These are phyloP conservation scores for Typhlomys cinereus DNA, from an alignment of 2,113 vertebrate genomes.

Conservation along the genomic window DNA sequence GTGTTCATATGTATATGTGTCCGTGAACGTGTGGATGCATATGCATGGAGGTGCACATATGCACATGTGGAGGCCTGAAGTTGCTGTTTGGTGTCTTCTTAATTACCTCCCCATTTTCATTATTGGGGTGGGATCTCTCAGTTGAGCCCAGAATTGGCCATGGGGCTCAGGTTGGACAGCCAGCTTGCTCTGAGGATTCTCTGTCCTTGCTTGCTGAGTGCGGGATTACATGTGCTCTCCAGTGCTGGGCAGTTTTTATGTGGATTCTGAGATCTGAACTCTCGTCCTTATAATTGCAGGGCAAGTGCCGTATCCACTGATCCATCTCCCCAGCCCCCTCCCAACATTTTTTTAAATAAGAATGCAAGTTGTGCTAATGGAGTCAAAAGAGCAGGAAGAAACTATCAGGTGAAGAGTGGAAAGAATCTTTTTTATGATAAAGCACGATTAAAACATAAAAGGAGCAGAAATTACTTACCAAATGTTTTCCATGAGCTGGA, in stretches of 20 bases:
- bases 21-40: neutral
- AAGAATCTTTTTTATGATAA: neutral
- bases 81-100: too few species aligned
- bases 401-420: neutral
- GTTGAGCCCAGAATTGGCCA: too few species aligned
- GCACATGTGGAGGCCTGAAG: too few species aligned
- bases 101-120: too few species aligned
- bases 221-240: too few species aligned
- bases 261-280: too few species aligned
- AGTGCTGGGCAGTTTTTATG: too few species aligned
- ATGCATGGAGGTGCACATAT: too few species aligned
- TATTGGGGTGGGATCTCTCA: too few species aligned
- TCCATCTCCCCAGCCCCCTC: neutral
- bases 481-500: neutral
- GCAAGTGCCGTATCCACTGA: too few species aligned
- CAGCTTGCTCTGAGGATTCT: neutral
- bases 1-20: neutral
- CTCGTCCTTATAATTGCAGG: too few species aligned
- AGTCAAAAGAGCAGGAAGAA: conserved; percentile 34
- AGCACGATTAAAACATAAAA: neutral
- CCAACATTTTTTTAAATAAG: neutral
- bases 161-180: neutral
- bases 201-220: too few species aligned
- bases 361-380: neutral
- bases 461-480: neutral